phyloP scores from a whole-genome alignment of 2,888 invertebrate genomes.

The Synergus gifuensis region DNA sequence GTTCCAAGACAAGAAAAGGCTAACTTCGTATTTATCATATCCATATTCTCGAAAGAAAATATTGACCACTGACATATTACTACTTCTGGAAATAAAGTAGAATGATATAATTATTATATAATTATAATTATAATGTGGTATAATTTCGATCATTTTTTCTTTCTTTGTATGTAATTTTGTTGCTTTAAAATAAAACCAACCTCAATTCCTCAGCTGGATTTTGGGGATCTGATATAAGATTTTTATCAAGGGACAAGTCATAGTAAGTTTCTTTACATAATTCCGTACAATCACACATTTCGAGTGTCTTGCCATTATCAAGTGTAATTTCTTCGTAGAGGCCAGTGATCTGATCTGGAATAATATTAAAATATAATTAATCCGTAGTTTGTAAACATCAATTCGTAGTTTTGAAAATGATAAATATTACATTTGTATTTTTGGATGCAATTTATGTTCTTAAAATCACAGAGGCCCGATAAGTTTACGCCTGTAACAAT shows the following conservation, averaged over 20 bases:
- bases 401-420: background rate
- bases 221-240: background rate
- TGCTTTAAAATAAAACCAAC: background rate
- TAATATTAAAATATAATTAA: background rate
- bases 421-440: conserved; percentile 3
- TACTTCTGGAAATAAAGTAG: background rate
- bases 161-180: no score
- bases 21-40: background rate
- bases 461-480: background rate
- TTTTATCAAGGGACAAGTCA: background rate
- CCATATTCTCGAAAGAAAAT: background rate
- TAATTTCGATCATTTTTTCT: no score
- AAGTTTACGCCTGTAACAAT: background rate
- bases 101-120: background rate
- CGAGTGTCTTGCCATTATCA: background rate
- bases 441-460: background rate
- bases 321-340: background rate
- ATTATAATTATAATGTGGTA: background rate
- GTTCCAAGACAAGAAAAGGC: background rate
- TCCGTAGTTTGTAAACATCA: background rate
- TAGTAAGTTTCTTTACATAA: background rate
- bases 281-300: background rate
- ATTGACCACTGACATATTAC: background rate
- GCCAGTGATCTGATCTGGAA: background rate
- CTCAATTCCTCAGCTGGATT: background rate